Conservation (phyloP, 2,797 vertebrate species). For the Hipposideros larvatus region DNA sequence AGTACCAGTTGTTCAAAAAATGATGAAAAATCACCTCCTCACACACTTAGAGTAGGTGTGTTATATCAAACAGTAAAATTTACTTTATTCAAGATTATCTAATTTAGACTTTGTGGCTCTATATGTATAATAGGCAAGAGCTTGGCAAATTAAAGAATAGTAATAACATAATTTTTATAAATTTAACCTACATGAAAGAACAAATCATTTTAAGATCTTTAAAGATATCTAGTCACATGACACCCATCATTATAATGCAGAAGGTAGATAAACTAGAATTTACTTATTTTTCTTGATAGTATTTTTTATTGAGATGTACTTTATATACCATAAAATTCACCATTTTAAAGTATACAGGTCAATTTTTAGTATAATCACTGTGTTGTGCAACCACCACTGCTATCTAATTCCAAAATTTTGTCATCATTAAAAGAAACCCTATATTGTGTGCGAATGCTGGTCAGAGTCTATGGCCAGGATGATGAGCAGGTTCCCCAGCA, state of each 20-base stretch:
- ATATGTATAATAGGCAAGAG: not conserved
- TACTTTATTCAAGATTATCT: not conserved
- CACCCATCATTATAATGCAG: not conserved
- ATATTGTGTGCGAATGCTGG: not conserved
- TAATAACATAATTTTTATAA: not conserved
- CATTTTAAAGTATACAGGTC: not conserved
- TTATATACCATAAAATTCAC: not conserved
- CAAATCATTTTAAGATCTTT: constrained; percentile 2
- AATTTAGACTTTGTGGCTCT: not conserved
- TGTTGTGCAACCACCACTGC: not conserved
- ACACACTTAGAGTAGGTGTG: not conserved
- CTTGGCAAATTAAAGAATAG: not conserved
- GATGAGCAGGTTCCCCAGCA: constrained; percentile 58
- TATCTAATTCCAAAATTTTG: constrained; percentile 27
- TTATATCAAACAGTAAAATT: not conserved
- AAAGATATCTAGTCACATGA: not conserved
- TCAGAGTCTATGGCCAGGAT: constrained; percentile 42
- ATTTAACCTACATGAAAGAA: not conserved
- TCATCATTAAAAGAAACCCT: not conserved
- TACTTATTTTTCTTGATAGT: not conserved
- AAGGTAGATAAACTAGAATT: not conserved
- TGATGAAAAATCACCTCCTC: not conserved
- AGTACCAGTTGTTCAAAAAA: not conserved
- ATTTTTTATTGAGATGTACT: constrained; percentile 7
- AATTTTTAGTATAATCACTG: not conserved